phyloP scores from a whole-genome alignment of 2,888 invertebrate genomes.

The Leptopilina drosophilae region DNA sequence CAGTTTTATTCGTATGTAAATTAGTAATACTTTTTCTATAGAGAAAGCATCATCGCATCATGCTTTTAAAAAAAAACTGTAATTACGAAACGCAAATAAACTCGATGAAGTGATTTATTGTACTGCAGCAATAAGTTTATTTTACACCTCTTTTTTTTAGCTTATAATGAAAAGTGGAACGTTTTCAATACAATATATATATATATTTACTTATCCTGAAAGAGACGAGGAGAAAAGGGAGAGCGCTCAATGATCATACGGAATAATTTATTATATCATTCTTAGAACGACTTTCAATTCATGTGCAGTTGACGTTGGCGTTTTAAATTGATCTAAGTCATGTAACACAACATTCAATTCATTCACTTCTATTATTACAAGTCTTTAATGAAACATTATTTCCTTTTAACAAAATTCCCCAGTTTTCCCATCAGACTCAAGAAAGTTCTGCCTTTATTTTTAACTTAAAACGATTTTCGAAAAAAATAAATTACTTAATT shows the following conservation, averaged over 20 bases:
- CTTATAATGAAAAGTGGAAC: constrained; percentile 29
- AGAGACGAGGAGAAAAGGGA: no score
- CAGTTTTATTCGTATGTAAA: constrained; percentile 22
- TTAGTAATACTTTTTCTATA: constrained; percentile 19
- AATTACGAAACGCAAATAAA: constrained; percentile 18
- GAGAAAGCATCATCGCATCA: background rate
- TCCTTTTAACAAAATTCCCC: background rate
- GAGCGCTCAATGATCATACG: constrained; percentile 18
- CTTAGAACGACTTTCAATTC: constrained; percentile 28
- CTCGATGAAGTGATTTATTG: constrained; percentile 29
- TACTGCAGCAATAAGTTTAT: constrained; percentile 15
- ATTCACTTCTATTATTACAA: constrained; percentile 7
- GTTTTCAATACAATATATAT: background rate
- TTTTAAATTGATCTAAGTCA: constrained; percentile 28
- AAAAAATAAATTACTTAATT: no score
- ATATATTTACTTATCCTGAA: no score
- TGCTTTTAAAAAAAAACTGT: background rate
- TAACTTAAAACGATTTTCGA: no score
- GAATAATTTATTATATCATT: constrained; percentile 24
- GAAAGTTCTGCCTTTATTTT: no score
- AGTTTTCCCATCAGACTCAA: background rate
- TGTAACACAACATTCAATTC: constrained; percentile 6
- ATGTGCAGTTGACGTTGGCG: constrained; percentile 24
- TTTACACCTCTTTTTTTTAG: constrained; percentile 29
- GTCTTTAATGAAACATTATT: background rate